Base-by-base conservation (phyloP, 2,888 invertebrate species). In the Selenia dentaria region DNA sequence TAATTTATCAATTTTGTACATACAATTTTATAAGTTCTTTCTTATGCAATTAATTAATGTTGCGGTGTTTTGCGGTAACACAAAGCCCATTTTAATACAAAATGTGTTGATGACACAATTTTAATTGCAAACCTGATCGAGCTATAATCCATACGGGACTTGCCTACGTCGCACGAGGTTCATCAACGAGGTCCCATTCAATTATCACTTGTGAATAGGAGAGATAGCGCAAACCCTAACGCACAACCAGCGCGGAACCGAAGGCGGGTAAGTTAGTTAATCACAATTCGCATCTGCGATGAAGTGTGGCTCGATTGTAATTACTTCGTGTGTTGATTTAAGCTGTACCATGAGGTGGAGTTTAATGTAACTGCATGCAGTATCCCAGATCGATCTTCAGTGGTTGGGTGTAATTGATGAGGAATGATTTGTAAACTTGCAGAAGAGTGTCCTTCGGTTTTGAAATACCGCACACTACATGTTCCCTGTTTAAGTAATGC, bases 281-380 rank as follows among this genome's bases (percentile, higher is more conserved):
- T 87, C 85, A 85, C 79, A 76, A 82, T 85, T 82, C 83, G 82
- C 83, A 85, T 86, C 79, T 81, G 76, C 79, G 84, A 84, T 84
- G 80, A 85, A 83, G 81, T 84, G 84, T 80, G 73, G 75, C 77
- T 78, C 77, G 74, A 78, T 82, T 83, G 87, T 88, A 87, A 89
- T 88, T 88, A 84, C 82, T 83, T 85, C 70, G 83, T 83, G 79
- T 88, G 87, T 89, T 88, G 87, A 85, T 87, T 86, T 87, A 88
- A 87, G 83, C 83, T 83, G 83, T 85, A 88, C 84, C 84, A 79
- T 70, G 70, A 72, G 70, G 64, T 68, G 66, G 70, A 14, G 14
- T 11, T 3, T 27, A 5, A 36, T 28, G 16, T 12, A 27, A 8
- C 6, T 10, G 9, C 3, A 16, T 2, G 8, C 31, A 31, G 38